These are phyloP conservation scores for Mobula birostris DNA, from an alignment of 2,113 vertebrate species.

Conservation along the genomic window DNA sequence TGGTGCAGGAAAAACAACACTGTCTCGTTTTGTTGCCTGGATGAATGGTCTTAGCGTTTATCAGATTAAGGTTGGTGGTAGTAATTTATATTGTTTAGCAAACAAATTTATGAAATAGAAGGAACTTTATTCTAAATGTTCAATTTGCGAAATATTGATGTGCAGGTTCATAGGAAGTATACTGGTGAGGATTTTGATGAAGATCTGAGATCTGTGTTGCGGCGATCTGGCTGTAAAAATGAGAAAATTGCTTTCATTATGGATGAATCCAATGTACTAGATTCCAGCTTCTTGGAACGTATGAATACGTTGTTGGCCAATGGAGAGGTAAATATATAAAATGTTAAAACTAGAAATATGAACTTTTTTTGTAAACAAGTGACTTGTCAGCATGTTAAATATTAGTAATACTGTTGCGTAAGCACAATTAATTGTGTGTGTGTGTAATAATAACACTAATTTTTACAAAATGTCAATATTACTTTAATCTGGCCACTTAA, in stretches of 20 bases:
- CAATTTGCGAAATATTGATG: not conserved
- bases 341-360: not conserved
- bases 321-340: constrained; percentile 70
- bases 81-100: not conserved
- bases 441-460: not conserved
- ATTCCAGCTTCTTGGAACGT: constrained; percentile 93
- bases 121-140: not conserved
- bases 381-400: not conserved
- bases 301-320: constrained; percentile 98
- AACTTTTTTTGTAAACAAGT: not conserved
- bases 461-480: not conserved
- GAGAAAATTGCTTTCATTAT: constrained; percentile 99
- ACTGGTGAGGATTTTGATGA: constrained; percentile 98
- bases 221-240: constrained; percentile 94
- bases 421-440: too few relatives aligned
- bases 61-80: constrained; percentile 83
- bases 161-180: constrained; percentile 91
- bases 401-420: too few relatives aligned
- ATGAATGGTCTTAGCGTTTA: constrained; percentile 98
- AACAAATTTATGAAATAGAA: not conserved
- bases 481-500: not conserved
- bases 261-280: constrained; percentile 95
- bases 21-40: constrained; percentile 96
- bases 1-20: constrained; percentile 91
- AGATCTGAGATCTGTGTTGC: constrained; percentile 86